Percentiles rank a stretch among this genome's conserved stretches.
Evolutionary conservation across 2,113 vertebrate species (phyloP).

Genomic region (Myotis davidii): DNA sequence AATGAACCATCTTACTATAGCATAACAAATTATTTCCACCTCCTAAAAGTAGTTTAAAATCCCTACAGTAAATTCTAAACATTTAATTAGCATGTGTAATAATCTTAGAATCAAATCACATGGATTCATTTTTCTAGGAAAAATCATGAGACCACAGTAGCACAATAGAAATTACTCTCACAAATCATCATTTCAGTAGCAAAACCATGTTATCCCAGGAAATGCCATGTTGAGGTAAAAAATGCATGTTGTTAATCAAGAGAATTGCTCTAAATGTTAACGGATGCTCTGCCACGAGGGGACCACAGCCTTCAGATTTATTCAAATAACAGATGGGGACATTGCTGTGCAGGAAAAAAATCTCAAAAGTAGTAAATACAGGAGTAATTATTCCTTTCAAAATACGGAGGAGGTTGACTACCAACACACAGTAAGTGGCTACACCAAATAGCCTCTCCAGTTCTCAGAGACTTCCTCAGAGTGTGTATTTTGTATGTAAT

Average conservation of each 20-base stretch:
- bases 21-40: conserved; percentile 32
- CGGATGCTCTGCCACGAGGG: background rate
- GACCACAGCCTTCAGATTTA: conserved; percentile 24
- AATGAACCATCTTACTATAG: conserved; percentile 14
- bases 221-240: background rate
- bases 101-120: conserved; percentile 35
- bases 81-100: conserved; percentile 49
- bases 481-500: background rate
- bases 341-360: background rate
- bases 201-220: conserved; percentile 19
- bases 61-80: conserved; percentile 2
- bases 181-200: conserved; percentile 38
- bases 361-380: conserved; percentile 16
- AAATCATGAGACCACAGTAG: background rate
- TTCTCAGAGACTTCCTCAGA: background rate
- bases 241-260: background rate
- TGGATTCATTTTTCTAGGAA: conserved; percentile 49
- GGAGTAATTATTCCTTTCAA: conserved; percentile 41
- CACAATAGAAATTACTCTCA: conserved; percentile 40
- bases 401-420: background rate
- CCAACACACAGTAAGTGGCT: background rate
- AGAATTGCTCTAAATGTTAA: conserved; percentile 50
- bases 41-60: conserved; percentile 44
- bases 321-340: conserved; percentile 8
- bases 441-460: conserved; percentile 22